Percentiles rank a stretch among this genome's conserved stretches.
Conservation (phyloP, 2,113 vertebrate species). For the Ptyas mucosa region DNA sequence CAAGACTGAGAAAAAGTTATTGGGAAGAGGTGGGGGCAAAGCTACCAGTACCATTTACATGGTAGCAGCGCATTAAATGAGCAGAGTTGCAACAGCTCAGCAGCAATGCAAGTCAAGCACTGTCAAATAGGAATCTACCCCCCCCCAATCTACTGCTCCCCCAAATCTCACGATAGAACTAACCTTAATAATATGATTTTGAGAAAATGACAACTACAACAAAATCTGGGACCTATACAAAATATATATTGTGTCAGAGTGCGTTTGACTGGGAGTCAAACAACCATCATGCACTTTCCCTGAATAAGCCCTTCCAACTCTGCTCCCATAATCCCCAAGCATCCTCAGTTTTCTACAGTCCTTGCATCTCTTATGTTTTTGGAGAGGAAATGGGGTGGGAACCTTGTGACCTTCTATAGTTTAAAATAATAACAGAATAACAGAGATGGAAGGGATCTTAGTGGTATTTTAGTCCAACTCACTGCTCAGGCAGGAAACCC, state of each 20-base stretch:
- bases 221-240: not conserved
- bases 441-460: too few species aligned
- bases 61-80: not conserved
- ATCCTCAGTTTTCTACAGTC: not conserved
- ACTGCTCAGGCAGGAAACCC: too few species aligned
- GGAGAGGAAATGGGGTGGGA: not conserved
- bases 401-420: not conserved
- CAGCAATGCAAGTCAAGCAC: not conserved
- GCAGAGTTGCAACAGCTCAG: not conserved
- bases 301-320: not conserved
- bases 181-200: not conserved
- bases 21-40: not conserved
- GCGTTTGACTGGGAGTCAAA: not conserved
- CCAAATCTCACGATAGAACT: not conserved
- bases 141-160: not conserved
- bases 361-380: not conserved
- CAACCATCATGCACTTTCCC: not conserved
- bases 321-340: not conserved
- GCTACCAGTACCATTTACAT: not conserved
- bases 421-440: not conserved
- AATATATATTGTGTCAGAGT: not conserved
- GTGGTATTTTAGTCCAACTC: too few species aligned
- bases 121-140: not conserved
- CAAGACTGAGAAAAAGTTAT: not conserved
- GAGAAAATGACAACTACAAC: not conserved